phyloP scores from a whole-genome alignment of 2,888 invertebrate species.

The Odontothrips loti region DNA sequence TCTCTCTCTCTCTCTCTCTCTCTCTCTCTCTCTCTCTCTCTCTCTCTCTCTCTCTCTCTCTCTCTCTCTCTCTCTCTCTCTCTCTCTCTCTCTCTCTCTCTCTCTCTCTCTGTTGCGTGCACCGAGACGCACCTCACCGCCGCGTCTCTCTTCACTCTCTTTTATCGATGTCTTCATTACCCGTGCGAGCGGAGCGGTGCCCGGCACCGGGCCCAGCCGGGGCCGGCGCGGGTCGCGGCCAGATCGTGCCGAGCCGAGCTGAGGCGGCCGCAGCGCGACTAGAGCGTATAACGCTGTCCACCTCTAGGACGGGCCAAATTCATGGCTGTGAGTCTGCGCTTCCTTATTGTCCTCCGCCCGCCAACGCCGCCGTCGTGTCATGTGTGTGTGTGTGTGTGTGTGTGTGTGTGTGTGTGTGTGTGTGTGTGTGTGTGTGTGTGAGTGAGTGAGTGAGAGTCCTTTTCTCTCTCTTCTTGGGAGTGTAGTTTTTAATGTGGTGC shows the following conservation, averaged over 20 bases:
- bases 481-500: too few species aligned
- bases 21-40: conserved; percentile 10
- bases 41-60: conserved; percentile 5
- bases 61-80: not conserved
- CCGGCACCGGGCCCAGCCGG: not conserved
- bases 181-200: not conserved
- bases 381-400: too few species aligned
- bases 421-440: too few species aligned
- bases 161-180: conserved; percentile 26
- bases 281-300: conserved; percentile 6
- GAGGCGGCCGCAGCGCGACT: not conserved
- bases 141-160: not conserved
- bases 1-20: conserved; percentile 1
- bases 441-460: too few species aligned
- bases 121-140: not conserved
- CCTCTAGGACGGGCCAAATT: not conserved
- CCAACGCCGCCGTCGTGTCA: too few species aligned
- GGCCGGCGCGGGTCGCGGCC: not conserved
- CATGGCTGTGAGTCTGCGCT: not conserved
- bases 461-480: too few species aligned
- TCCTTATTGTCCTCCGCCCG: conserved; percentile 8
- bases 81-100: conserved; percentile 11
- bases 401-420: too few species aligned
- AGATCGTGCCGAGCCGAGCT: not conserved
- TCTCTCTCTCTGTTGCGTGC: not conserved